phyloP scores from a whole-genome alignment of 2,113 vertebrate species.

The Fulmarus glacialis region DNA sequence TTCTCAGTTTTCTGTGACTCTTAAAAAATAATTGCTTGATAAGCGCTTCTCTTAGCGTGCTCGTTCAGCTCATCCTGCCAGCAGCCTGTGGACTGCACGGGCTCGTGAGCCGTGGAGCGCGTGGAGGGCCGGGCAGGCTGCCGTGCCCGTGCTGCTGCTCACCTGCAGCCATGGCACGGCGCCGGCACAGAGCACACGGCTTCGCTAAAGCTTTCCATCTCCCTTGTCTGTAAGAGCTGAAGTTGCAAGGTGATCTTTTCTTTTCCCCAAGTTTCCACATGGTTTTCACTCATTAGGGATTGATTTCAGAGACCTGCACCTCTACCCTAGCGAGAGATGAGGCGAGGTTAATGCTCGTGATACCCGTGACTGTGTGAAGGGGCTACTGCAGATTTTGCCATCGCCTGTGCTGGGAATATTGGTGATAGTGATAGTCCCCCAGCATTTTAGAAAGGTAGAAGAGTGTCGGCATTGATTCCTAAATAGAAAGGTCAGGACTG shows the following conservation, averaged over 20 bases:
- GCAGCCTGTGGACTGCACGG: fast-evolving
- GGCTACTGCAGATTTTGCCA: not conserved
- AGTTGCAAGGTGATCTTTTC: no score
- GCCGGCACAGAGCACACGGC: fast-evolving
- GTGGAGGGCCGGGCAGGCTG: no score
- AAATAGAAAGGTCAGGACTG: not conserved
- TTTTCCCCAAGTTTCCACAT: not conserved
- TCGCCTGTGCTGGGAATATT: not conserved
- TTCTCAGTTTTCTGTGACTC: not conserved
- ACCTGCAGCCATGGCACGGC: not conserved
- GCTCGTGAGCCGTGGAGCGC: fast-evolving
- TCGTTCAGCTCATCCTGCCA: not conserved
- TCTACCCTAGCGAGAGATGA: not conserved
- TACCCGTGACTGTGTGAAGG: not conserved
- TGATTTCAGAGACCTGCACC: not conserved
- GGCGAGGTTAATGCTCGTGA: fast-evolving
- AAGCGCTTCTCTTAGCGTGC: not conserved
- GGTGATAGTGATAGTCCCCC: not conserved
- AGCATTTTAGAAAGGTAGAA: not conserved
- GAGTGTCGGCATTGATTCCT: not conserved
- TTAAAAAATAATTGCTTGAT: not conserved
- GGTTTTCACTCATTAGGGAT: not conserved
- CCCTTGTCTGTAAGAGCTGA: not conserved
- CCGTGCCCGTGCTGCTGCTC: not conserved
- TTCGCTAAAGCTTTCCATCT: not conserved